Evolutionary conservation across 1,140 invertebrate species (phyloP), one percentile per base, ranked within the genome.

Genomic region (Camponotus pennsylvanicus): DNA sequence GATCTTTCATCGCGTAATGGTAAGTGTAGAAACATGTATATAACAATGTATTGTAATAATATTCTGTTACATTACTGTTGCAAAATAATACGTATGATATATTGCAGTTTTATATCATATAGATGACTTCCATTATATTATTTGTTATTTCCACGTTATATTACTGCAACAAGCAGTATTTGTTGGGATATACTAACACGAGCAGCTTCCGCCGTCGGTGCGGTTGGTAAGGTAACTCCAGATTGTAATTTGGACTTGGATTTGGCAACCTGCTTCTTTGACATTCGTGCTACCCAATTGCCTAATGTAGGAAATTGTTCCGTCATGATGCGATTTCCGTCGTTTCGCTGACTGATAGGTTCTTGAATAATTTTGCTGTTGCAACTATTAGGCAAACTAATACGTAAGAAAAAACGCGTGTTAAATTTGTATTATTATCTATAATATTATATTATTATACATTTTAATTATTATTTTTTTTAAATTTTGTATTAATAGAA

Each of bases 241-340:
- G 79, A 75, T 63, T 45, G 69, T n/a, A 91, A 57, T 49, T 91
- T 91, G 0, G 86, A 63, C 52, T 86, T 87, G 5, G 80, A 52
- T 49, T 80, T 82, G 13, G 59, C 40, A 49, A 34, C n/a, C 37
- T 83, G 88, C 76, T 91, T 89, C 15, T 86, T 86, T 2, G 91
- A 89, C 80, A 92, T 91, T 75, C 77, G 83, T 2, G 92, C 89
- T 3, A 91, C 87, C 94, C 94, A 94, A 61, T 91, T 93, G n/a
- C 92, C 92, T 32, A 94, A 70, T 1, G 90, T 93, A n/a, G 94
- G 93, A 89, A 94, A 94, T 63, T 94, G 92, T 61, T 94, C 93
- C 0, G 88, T 80, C 34, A 92, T 87, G 2, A 88, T 75, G 7
- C 79, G 69, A 49, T 59, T 90, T 1, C 64, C 77, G 0, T 37